These are phyloP conservation scores for Pseudomyrmex gracilis DNA, from an alignment of 1,140 invertebrate species.

Conservation along the genomic window DNA sequence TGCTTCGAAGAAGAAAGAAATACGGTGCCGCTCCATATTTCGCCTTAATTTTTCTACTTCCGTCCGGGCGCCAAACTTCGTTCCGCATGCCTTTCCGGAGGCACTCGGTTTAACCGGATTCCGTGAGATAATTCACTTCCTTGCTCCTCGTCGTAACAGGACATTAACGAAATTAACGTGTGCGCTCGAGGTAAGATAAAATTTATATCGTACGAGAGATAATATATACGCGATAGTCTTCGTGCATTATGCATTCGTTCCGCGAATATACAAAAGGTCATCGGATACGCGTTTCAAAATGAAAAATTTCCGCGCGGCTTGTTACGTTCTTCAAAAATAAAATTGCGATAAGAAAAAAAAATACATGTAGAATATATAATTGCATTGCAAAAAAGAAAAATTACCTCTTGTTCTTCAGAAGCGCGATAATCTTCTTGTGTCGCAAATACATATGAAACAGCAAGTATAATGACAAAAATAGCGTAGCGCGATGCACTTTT, in stretches of 20 bases:
- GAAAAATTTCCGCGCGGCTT: conserved; percentile 4
- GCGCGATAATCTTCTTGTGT: background rate
- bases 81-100: conserved; percentile 53
- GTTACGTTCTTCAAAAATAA: background rate
- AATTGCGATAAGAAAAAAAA: no score
- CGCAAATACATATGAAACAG: conserved; percentile 12
- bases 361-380: no score
- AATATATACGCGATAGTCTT: conserved; percentile 42
- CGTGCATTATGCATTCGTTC: conserved; percentile 22
- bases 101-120: conserved; percentile 62
- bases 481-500: no score
- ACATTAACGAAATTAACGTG: conserved; percentile 71
- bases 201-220: conserved; percentile 64
- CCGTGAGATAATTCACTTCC: conserved; percentile 53
- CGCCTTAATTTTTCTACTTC: conserved; percentile 57
- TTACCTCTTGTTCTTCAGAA: conserved; percentile 11
- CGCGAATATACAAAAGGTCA: conserved; percentile 8
- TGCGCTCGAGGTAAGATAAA: conserved; percentile 58
- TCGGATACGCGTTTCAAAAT: conserved; percentile 3
- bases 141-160: conserved; percentile 43
- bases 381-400: no score
- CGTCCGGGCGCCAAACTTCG: conserved; percentile 53
- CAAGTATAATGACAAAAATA: no score
- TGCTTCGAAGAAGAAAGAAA: conserved; percentile 23
- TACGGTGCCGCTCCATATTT: conserved; percentile 30